phyloP scores from a whole-genome alignment of 1,140 invertebrate genomes.

The Drosophila mojavensis region DNA sequence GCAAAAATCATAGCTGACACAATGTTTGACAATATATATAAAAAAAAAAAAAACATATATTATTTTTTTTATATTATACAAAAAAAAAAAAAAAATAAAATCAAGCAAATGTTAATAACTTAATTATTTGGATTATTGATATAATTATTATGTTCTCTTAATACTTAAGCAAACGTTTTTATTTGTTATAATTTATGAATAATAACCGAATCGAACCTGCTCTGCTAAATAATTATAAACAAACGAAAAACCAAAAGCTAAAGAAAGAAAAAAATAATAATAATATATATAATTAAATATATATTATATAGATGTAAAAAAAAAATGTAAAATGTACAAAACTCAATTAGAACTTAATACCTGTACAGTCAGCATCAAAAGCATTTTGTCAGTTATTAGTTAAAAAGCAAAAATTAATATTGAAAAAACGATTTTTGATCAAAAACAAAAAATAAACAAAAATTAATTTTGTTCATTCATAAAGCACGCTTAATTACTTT shows the following conservation, averaged over 20 bases:
- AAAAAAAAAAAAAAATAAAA: constrained; percentile 45
- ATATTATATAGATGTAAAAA: constrained; percentile 22
- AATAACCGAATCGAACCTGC: constrained; percentile 44
- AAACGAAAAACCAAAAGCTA: constrained; percentile 47
- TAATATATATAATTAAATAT: constrained; percentile 25
- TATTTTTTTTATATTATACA: constrained; percentile 29
- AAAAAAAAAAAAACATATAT: constrained; percentile 39
- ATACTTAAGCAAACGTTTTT: constrained; percentile 73
- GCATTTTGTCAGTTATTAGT: constrained; percentile 85
- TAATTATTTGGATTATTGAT: constrained; percentile 70
- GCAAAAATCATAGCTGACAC: constrained; percentile 83
- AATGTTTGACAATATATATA: constrained; percentile 76
- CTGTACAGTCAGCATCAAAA: constrained; percentile 84
- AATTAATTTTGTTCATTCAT: constrained; percentile 72
- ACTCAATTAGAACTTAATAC: constrained; percentile 61
- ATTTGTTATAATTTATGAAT: constrained; percentile 68
- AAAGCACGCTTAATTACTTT: constrained; percentile 76
- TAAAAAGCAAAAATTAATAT: constrained; percentile 39
- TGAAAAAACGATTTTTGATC: constrained; percentile 28
- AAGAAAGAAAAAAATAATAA: constrained; percentile 25
- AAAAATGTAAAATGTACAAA: constrained; percentile 31
- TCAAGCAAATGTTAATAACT: constrained; percentile 73
- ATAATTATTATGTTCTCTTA: constrained; percentile 60
- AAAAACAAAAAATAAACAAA: not conserved
- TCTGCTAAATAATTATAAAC: constrained; percentile 52